Base-by-base conservation (phyloP, 2,888 invertebrate species). In the Listrodromus nycthemerus region DNA sequence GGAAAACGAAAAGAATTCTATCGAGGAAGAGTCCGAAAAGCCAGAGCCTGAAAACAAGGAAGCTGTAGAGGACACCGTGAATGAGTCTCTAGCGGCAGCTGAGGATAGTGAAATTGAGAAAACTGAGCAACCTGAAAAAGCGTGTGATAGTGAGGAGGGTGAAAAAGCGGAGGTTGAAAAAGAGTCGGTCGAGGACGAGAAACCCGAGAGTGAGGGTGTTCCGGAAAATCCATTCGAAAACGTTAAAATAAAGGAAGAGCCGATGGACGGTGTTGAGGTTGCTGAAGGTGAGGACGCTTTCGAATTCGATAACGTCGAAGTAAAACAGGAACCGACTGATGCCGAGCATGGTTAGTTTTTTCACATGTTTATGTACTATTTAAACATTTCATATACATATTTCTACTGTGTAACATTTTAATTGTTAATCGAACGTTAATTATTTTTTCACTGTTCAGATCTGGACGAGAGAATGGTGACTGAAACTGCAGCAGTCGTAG, bases 241-340 rank as follows among this genome's bases (percentile, higher is more conserved):
- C 69, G 92, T 96, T 27, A 95, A 95, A 93, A 95, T 96, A 87
- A 97, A 97, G 90, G 95, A 95, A 90, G 97, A 97, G 91, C 96
- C 96, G 0, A 89, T 96, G 19, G 96, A 96, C 87, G 87, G 86
- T 13, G 78, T 85, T 4, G 87, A 88, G 6, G 83, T 84, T 16
- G 85, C 88, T 63, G 87, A 86, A 13, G 87, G 86, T 45, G 88
- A 87, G 65, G 88, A 90, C 65, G 83, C 83, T 13, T 91, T 90
- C 48, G 86, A 86, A 37, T 90, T 89, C 69, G 73, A 75, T 37
- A 89, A 87, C 48, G 85, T 92, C 37, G 89, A 90, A 80, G 79
- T 92, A 30, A 92, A 92, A 83, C 87, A 89, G 50, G 92, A 92
- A 85, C 92, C 92, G 45, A 67, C 88, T 24, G 92, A 92, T 69